Conservation (phyloP, 2,888 invertebrate genomes). For the Lithophane leautieri region DNA sequence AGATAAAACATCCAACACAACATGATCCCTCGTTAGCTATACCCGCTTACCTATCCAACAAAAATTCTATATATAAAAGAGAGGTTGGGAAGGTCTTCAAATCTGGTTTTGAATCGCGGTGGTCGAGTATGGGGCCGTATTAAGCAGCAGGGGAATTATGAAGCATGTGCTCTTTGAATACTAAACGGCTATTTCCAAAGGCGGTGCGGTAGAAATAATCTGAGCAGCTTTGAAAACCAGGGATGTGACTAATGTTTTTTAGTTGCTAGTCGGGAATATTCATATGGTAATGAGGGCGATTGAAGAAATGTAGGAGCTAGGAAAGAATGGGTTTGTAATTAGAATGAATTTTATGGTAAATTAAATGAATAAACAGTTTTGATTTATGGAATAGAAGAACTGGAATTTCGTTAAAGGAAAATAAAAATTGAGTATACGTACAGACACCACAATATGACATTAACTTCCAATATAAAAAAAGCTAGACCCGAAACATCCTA, state of each 20-base stretch:
- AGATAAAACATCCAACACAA: conserved; percentile 79
- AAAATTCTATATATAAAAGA: conserved; percentile 61
- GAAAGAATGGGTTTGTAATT: conserved; percentile 45
- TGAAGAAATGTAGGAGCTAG: conserved; percentile 60
- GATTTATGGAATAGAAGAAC: not conserved
- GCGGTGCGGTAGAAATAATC: conserved; percentile 76
- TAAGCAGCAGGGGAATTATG: conserved; percentile 88
- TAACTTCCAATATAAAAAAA: not conserved
- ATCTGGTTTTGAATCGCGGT: conserved; percentile 78
- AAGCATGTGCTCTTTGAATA: conserved; percentile 88
- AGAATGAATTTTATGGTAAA: conserved; percentile 16
- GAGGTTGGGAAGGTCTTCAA: conserved; percentile 70
- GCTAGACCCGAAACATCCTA: not conserved
- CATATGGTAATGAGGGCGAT: conserved; percentile 78
- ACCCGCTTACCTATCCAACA: conserved; percentile 52
- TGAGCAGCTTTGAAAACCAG: conserved; percentile 72
- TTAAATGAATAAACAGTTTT: not conserved
- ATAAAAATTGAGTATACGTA: not conserved
- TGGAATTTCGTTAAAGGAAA: not conserved
- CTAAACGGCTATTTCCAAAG: conserved; percentile 83
- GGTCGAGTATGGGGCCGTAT: conserved; percentile 86
- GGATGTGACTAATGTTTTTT: conserved; percentile 77
- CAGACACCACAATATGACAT: not conserved
- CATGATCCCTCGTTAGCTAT: conserved; percentile 72
- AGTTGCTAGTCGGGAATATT: conserved; percentile 69